Percentiles rank a stretch among this genome's conserved stretches.
phyloP scores from a whole-genome alignment of 2,113 vertebrate species.

The Apaloderma vittatum region DNA sequence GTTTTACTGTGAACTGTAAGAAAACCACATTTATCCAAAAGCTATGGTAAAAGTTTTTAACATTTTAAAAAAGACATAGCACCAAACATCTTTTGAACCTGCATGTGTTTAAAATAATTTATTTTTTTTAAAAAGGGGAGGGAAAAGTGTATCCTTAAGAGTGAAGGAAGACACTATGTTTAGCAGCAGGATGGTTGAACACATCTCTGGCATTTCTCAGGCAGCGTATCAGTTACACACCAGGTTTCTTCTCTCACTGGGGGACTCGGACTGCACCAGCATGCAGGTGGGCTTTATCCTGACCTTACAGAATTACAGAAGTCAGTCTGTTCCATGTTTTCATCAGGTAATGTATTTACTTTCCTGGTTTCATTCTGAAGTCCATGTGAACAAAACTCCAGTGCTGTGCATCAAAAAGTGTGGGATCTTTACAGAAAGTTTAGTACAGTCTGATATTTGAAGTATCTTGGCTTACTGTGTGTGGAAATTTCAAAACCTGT shows the following conservation, averaged over 20 bases:
- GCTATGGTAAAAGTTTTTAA: neutral
- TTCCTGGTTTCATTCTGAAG: neutral
- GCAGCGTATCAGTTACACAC: accelerated
- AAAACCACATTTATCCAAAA: neutral
- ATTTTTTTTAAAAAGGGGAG: too few relatives aligned
- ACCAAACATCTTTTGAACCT: neutral
- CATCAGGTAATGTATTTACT: neutral
- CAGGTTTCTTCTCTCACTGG: neutral
- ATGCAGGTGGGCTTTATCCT: neutral
- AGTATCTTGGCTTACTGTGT: neutral
- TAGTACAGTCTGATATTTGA: neutral
- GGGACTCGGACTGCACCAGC: neutral
- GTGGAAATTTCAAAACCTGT: neutral
- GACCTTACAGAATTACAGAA: neutral
- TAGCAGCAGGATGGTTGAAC: neutral
- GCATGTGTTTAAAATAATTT: neutral
- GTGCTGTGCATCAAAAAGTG: accelerated
- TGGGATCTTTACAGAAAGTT: accelerated
- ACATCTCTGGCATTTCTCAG: neutral
- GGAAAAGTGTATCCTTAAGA: neutral
- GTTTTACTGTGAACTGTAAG: neutral
- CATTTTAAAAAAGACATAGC: neutral
- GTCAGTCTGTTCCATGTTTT: neutral
- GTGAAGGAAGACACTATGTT: neutral
- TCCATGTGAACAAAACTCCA: neutral